phyloP scores from a whole-genome alignment of 1,140 invertebrate species.

The Coptotermes formosanus region DNA sequence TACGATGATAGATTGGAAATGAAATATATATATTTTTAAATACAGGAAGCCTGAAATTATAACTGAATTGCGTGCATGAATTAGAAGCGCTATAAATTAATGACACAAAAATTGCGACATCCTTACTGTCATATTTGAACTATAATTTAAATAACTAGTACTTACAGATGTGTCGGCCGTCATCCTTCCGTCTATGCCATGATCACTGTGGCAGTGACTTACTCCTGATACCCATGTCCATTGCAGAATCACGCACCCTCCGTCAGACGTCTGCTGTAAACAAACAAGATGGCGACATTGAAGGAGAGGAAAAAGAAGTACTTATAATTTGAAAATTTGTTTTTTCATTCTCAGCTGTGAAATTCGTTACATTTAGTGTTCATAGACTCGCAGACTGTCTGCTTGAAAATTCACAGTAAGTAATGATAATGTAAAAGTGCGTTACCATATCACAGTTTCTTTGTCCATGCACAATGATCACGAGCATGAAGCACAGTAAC shows the following conservation, averaged over 20 bases:
- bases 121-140: neutral
- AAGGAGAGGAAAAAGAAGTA: too few relatives aligned
- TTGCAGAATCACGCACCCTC: neutral
- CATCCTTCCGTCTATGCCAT: neutral
- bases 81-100: neutral
- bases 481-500: too few relatives aligned
- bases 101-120: neutral
- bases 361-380: neutral
- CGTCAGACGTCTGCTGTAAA: neutral
- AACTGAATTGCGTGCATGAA: neutral
- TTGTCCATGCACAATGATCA: too few relatives aligned
- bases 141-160: neutral
- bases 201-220: constrained; percentile 4
- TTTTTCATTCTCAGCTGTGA: too few relatives aligned
- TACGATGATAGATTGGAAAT: neutral
- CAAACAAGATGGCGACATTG: neutral
- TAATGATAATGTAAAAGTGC: too few relatives aligned
- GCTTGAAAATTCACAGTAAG: neutral
- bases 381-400: neutral
- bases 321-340: too few relatives aligned
- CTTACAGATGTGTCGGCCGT: neutral
- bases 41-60: neutral
- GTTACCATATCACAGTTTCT: too few relatives aligned
- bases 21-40: neutral
- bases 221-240: neutral